These are phyloP conservation scores for Charanyca ferruginea DNA, from an alignment of 2,888 invertebrate genomes.

Conservation along the genomic window DNA sequence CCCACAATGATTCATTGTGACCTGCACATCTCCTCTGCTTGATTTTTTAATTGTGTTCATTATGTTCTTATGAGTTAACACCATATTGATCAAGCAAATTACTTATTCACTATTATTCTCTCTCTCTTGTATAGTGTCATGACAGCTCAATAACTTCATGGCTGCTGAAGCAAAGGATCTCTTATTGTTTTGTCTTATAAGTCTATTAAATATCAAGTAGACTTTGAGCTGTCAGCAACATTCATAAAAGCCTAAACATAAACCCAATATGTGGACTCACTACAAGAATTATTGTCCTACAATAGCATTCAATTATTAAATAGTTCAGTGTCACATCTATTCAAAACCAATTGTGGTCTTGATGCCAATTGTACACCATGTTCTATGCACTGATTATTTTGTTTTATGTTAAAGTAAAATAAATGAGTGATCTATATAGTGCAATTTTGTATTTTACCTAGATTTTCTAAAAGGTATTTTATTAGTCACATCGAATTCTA, in stretches of 20 bases:
- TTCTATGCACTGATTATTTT: slow-evolving; percentile 3
- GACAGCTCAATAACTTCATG: too few relatives aligned
- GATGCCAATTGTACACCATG: too few relatives aligned
- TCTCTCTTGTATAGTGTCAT: background rate
- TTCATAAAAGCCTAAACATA: too few relatives aligned
- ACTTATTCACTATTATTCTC: too few relatives aligned
- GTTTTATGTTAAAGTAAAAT: background rate
- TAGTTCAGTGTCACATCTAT: slow-evolving; percentile 17
- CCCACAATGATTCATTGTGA: slow-evolving; percentile 25
- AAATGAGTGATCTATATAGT: background rate
- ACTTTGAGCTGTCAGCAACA: too few relatives aligned
- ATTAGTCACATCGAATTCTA: background rate
- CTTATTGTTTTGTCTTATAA: too few relatives aligned
- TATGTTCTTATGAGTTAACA: background rate
- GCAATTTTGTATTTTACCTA: too few relatives aligned
- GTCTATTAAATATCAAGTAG: too few relatives aligned
- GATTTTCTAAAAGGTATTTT: background rate
- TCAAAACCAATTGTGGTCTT: slow-evolving; percentile 38
- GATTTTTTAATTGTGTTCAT: slow-evolving; percentile 14
- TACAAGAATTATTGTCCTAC: background rate
- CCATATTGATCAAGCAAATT: background rate
- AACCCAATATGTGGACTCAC: background rate
- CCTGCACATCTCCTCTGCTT: slow-evolving; percentile 15
- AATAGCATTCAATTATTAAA: slow-evolving; percentile 12
- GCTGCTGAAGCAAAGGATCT: too few relatives aligned